phyloP scores from a whole-genome alignment of 2,888 invertebrate genomes.

The Euproctis similis region DNA sequence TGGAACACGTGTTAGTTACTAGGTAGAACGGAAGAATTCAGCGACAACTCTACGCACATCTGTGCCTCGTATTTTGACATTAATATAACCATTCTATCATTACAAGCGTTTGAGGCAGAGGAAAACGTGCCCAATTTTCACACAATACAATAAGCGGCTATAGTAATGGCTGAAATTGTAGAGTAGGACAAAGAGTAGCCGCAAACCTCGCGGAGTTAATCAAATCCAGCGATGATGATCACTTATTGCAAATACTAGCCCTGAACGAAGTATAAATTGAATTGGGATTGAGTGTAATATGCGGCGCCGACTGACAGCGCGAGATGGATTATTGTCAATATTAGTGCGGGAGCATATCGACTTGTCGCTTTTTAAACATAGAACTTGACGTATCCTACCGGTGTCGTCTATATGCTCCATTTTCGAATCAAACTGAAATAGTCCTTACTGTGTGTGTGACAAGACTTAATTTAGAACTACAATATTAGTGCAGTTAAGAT shows the following conservation, averaged over 20 bases:
- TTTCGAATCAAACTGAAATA: constrained; percentile 20
- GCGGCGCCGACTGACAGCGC: constrained; percentile 65
- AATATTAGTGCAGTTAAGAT: constrained; percentile 30
- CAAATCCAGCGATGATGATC: constrained; percentile 36
- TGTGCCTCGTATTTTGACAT: constrained; percentile 46
- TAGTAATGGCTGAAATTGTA: too few species aligned
- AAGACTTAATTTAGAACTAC: constrained; percentile 39
- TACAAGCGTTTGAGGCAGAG: too few species aligned
- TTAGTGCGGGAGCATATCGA: constrained; percentile 69
- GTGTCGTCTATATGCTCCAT: constrained; percentile 12
- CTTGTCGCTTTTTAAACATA: constrained; percentile 58
- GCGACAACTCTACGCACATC: constrained; percentile 59
- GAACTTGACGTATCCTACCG: constrained; percentile 21
- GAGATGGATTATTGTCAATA: constrained; percentile 73
- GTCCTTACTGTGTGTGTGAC: constrained; percentile 31
- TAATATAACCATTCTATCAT: too few species aligned
- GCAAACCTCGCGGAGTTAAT: constrained; percentile 35
- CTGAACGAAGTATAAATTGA: constrained; percentile 61
- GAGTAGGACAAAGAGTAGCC: too few species aligned
- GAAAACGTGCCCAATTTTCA: too few species aligned
- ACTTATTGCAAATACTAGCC: constrained; percentile 47
- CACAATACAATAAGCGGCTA: too few species aligned
- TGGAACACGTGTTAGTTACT: constrained; percentile 45
- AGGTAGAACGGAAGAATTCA: constrained; percentile 49
- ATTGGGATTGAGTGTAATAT: constrained; percentile 70